Percentiles rank a stretch among this genome's conserved stretches.
phyloP scores from a whole-genome alignment of 2,888 invertebrate species.

The Campoletis raptor region DNA sequence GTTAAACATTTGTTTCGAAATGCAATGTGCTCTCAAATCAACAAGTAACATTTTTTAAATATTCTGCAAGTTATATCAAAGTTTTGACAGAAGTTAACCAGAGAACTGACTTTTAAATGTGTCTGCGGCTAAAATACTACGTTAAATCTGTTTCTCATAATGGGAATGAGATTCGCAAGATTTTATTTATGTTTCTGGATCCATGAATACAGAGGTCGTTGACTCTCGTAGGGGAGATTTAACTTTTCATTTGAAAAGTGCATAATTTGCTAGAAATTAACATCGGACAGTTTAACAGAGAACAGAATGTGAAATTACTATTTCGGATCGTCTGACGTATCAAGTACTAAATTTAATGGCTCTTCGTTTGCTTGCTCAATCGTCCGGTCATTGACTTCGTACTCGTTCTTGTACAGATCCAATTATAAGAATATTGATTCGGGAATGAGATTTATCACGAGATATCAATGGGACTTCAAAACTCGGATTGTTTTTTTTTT shows the following conservation, averaged over 20 bases:
- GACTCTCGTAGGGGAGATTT: not conserved
- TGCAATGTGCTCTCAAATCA: no score
- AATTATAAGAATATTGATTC: not conserved
- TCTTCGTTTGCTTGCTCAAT: slow-evolving; percentile 8
- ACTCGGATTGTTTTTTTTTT: not conserved
- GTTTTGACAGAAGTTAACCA: no score
- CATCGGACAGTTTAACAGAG: not conserved
- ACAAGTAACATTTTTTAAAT: no score
- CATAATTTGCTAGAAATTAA: slow-evolving; percentile 35
- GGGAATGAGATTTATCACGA: not conserved
- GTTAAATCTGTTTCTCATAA: not conserved
- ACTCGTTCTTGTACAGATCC: not conserved
- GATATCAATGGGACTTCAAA: not conserved
- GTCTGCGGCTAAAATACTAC: no score
- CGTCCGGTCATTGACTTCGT: slow-evolving; percentile 11
- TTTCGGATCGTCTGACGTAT: slow-evolving; percentile 35
- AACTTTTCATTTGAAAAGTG: not conserved
- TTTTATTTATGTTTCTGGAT: not conserved
- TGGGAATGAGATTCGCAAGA: not conserved
- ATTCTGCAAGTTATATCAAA: no score
- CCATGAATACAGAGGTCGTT: not conserved
- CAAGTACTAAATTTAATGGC: slow-evolving; percentile 39
- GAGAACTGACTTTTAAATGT: no score
- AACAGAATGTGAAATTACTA: not conserved
- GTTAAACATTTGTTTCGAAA: no score